phyloP scores from a whole-genome alignment of 2,113 vertebrate species.

The Edolisoma coerulescens region DNA sequence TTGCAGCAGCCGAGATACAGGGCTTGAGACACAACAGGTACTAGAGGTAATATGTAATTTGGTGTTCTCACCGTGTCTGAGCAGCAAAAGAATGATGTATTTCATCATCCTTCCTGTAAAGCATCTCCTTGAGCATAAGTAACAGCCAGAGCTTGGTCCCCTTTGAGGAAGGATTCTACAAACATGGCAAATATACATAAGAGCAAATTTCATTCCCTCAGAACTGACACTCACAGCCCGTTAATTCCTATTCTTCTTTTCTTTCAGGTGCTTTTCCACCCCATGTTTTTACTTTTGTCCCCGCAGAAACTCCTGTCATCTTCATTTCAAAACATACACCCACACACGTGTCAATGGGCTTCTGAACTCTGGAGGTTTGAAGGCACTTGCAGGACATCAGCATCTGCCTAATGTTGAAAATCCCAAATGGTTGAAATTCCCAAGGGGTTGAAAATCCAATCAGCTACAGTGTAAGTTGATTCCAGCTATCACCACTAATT shows the following conservation, averaged over 20 bases:
- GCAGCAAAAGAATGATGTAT: no score
- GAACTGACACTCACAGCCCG: not conserved
- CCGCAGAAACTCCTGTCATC: accelerated
- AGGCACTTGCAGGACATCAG: not conserved
- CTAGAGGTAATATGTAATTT: no score
- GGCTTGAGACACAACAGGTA: no score
- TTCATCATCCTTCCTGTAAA: not conserved
- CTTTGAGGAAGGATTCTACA: not conserved
- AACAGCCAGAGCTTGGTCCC: not conserved
- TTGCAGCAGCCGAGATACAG: no score
- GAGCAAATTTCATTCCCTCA: not conserved
- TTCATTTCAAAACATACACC: not conserved
- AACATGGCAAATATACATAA: accelerated
- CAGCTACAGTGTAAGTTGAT: not conserved
- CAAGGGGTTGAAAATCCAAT: not conserved
- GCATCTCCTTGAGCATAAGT: not conserved
- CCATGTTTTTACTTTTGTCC: no score
- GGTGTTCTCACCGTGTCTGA: no score
- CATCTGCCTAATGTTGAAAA: not conserved
- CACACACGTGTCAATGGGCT: not conserved
- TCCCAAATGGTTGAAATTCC: not conserved
- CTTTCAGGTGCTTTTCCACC: not conserved
- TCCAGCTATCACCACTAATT: not conserved
- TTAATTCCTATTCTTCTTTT: not conserved
- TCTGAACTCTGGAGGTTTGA: not conserved